phyloP scores from a whole-genome alignment of 1,140 invertebrate genomes.

The Drosophila novamexicana region DNA sequence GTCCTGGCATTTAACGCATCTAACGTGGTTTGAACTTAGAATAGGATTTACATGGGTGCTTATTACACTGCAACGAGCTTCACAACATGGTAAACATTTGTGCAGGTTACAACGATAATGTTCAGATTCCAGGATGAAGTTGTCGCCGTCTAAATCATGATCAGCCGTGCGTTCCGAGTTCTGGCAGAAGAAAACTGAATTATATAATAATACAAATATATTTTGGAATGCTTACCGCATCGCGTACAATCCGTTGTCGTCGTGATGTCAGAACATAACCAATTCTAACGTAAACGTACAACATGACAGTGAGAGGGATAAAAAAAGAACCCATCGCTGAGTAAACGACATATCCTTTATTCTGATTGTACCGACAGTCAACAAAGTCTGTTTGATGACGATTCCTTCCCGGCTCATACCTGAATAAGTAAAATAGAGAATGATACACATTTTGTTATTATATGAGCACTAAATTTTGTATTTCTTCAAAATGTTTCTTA shows the following conservation, averaged over 20 bases:
- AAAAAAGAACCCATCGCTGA: conserved; percentile 95
- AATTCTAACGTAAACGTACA: conserved; percentile 95
- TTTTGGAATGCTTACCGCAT: conserved; percentile 67
- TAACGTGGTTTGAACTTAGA: conserved; percentile 46
- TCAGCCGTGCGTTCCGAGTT: conserved; percentile 77
- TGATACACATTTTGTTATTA: too few species aligned
- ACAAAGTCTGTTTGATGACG: conserved; percentile 84
- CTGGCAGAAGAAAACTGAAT: conserved; percentile 20
- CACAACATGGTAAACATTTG: conserved; percentile 72
- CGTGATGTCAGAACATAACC: conserved; percentile 92
- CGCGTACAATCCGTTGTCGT: conserved; percentile 83
- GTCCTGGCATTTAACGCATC: conserved; percentile 64
- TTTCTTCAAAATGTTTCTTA: too few species aligned
- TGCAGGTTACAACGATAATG: conserved; percentile 76
- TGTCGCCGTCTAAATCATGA: conserved; percentile 72
- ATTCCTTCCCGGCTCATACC: conserved; percentile 88
- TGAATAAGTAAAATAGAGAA: conserved; percentile 58
- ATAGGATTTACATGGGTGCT: conserved; percentile 18
- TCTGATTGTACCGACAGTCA: conserved; percentile 90
- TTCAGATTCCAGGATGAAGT: conserved; percentile 81
- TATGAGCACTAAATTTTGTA: background rate
- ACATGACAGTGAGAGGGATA: conserved; percentile 95
- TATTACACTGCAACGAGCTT: conserved; percentile 57
- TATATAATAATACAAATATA: background rate
- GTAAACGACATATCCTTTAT: conserved; percentile 94